Conservation (phyloP, 2,888 invertebrate genomes). For the Oasisia sp. region DNA sequence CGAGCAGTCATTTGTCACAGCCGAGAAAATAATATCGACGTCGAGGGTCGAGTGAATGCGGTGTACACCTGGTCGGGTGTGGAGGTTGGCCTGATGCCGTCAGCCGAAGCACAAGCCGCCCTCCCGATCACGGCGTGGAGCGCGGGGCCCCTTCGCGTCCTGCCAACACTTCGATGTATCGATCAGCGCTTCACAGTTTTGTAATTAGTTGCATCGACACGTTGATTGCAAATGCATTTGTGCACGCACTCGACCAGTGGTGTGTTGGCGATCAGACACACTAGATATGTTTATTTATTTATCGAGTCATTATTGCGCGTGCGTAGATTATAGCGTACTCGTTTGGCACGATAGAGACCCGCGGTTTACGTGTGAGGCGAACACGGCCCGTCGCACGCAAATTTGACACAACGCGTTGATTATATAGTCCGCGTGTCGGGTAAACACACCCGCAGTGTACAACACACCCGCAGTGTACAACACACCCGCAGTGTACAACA, state of each 20-base stretch:
- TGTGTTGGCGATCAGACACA: not conserved
- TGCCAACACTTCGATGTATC: not conserved
- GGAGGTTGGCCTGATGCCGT: not conserved
- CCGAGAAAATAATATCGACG: not conserved
- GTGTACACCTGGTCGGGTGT: not conserved
- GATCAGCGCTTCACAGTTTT: not conserved
- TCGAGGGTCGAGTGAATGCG: not conserved
- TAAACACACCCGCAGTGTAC: not conserved
- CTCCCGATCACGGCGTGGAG: not conserved
- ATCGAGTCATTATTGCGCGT: not conserved
- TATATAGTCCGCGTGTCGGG: not conserved
- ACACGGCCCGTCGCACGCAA: not conserved
- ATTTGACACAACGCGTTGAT: not conserved
- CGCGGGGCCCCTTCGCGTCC: not conserved
- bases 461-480: too few species aligned
- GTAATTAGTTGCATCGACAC: not conserved
- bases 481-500: too few species aligned
- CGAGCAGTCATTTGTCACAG: slow-evolving; percentile 6
- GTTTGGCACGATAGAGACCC: not conserved
- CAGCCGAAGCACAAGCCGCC: not conserved
- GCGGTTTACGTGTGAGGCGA: not conserved
- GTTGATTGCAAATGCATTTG: slow-evolving; percentile 5
- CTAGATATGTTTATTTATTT: not conserved
- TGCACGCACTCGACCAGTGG: not conserved
- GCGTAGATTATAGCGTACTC: not conserved